Evolutionary conservation across 1,140 invertebrate genomes (phyloP), one percentile per base, ranked within the genome.

Genomic region (Drosophila neocordata): DNA sequence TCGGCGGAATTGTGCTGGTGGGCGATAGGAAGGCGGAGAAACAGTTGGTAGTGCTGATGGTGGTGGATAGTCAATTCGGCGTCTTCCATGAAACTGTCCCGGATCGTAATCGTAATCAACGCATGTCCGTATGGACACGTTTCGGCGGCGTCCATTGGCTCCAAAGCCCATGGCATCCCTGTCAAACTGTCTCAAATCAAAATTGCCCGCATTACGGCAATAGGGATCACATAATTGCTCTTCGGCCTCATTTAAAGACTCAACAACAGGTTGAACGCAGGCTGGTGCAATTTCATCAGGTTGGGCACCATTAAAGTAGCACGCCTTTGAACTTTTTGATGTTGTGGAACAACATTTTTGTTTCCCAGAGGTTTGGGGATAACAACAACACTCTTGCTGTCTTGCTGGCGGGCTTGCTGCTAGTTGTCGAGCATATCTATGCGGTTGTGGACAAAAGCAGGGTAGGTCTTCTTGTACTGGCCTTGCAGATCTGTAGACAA

Each of bases 31-130:
- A 6, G 31, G 18, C 7, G 20, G 9, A 4, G n/a, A 15, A 35
- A 35, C 18, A 34, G 48, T 20, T 15, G 20, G 41, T n/a, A 18
- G 7, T 22, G 31, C 6, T 8, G 41, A 41, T 41, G 38, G 5
- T 41, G 38, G 5, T 6, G 4, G 27, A 7, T 31, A 31, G 27
- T 5, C 27, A 31, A 13, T n/a, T 13, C 37, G 12, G 0, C n/a
- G 37, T 1, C 0, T 9, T 12, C 7, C 15, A 37, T 1, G 13
- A 12, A 31, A 12, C 9, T 38, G 3, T 5, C 27, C 41, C 0
- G 57, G 70, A 0, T 77, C 74, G 31, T 74, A 82, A 22, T 75
- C 79, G 38, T 82, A 82, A 27, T 82, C 75, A 0, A 83, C 58
- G 8, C 20, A 57, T 0, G 79, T 75, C 1, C 72, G 68, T 34